Evolutionary conservation across 2,113 vertebrate species (phyloP).

Genomic region (Numida meleagris): DNA sequence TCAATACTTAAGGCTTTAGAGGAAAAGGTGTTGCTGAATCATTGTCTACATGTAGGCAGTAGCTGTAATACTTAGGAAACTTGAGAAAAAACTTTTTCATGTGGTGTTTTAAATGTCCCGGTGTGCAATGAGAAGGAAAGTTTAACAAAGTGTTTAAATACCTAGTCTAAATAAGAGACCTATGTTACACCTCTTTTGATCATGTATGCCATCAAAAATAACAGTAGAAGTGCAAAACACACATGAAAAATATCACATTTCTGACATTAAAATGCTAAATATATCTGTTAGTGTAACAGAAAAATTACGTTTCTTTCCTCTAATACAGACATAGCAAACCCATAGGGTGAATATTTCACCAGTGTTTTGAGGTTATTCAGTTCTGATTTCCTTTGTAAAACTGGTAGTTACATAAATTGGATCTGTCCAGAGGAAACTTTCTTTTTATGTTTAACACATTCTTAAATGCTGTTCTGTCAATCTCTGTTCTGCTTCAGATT

Average conservation of each 20-base stretch:
- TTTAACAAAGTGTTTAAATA: not conserved
- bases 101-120: constrained; percentile 36
- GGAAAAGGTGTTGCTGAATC: constrained; percentile 28
- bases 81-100: constrained; percentile 25
- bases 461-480: not conserved
- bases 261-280: not conserved
- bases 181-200: not conserved
- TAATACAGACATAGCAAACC: not conserved
- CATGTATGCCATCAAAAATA: not conserved
- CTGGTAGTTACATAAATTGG: not conserved
- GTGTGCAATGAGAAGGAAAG: not conserved
- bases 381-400: not conserved
- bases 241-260: not conserved
- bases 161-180: not conserved
- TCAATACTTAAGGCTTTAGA: not conserved
- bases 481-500: not conserved
- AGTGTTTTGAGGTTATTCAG: not conserved
- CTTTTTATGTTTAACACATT: not conserved
- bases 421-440: not conserved
- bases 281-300: rapidly evolving
- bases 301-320: not conserved
- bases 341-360: not conserved
- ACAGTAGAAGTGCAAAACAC: not conserved
- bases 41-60: not conserved
- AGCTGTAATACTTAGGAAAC: constrained; percentile 15